These are phyloP conservation scores for Cassiopea andromeda DNA, from an alignment of 30 jellyfish, hydroid and myxozoan species.

Conservation along the genomic window DNA sequence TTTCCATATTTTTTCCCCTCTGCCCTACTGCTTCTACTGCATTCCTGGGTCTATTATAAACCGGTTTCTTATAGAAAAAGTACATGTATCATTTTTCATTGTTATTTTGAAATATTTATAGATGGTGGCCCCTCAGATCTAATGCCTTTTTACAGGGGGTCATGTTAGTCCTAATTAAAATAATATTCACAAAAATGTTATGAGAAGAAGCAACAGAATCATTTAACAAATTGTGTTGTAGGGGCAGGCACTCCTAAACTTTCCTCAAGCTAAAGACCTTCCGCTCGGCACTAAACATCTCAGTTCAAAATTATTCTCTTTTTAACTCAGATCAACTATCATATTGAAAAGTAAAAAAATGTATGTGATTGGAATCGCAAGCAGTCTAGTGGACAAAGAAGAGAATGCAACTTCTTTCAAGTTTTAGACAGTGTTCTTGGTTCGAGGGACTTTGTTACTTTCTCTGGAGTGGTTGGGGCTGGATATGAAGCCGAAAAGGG, in stretches of 20 bases:
- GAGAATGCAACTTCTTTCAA: not conserved
- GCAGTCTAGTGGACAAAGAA: slow-evolving; percentile 22
- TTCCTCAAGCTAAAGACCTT: too few relatives aligned
- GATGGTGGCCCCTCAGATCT: too few relatives aligned
- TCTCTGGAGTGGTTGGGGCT: slow-evolving; percentile 36
- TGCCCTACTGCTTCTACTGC: not conserved
- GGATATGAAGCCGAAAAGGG: not conserved
- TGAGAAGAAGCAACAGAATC: too few relatives aligned
- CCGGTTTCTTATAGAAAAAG: too few relatives aligned
- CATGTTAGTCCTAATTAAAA: too few relatives aligned
- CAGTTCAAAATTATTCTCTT: not conserved
- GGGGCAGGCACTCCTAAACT: too few relatives aligned
- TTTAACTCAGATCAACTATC: slow-evolving; percentile 3
- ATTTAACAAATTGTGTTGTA: too few relatives aligned
- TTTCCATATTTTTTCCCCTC: not conserved
- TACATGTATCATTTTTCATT: not conserved
- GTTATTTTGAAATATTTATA: not conserved
- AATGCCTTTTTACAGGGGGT: too few relatives aligned
- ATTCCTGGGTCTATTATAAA: not conserved
- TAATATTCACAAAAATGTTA: too few relatives aligned
- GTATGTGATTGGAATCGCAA: slow-evolving; percentile 33
- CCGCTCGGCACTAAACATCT: too few relatives aligned
- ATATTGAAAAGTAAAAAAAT: slow-evolving; percentile 11
- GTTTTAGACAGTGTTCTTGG: slow-evolving; percentile 5
- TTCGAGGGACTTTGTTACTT: slow-evolving; percentile 15